These are phyloP conservation scores for Oasisia sp. DNA, from an alignment of 2,888 invertebrate genomes.

Conservation along the genomic window DNA sequence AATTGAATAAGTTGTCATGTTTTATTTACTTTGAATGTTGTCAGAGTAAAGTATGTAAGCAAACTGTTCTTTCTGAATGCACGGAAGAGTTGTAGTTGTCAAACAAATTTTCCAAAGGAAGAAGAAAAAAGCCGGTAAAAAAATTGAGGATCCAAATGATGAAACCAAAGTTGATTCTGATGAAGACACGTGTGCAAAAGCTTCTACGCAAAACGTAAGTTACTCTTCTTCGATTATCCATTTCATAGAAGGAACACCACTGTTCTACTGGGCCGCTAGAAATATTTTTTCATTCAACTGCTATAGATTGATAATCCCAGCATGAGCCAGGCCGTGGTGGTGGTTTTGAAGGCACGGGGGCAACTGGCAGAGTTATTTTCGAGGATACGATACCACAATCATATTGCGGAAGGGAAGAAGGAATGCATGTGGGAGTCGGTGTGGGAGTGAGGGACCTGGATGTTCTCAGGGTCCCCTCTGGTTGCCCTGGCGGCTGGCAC, in stretches of 20 bases:
- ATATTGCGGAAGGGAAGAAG: too few relatives aligned
- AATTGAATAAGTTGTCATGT: background rate
- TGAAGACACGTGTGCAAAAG: constrained; percentile 20
- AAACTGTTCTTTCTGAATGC: background rate
- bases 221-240: background rate
- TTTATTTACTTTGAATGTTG: background rate
- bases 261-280: background rate
- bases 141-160: constrained; percentile 34
- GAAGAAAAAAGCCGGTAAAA: constrained; percentile 33
- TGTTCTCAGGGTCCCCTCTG: too few relatives aligned
- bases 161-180: constrained; percentile 39
- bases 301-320: too few relatives aligned
- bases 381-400: too few relatives aligned
- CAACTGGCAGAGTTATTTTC: too few relatives aligned
- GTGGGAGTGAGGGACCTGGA: too few relatives aligned
- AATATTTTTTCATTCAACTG: too few relatives aligned
- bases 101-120: constrained; percentile 30
- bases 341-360: too few relatives aligned
- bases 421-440: too few relatives aligned
- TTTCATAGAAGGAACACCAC: background rate
- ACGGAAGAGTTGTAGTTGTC: background rate
- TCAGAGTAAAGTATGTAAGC: background rate
- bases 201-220: constrained; percentile 6
- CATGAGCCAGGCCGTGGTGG: too few relatives aligned
- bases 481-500: too few relatives aligned